Conservation (phyloP, 2,797 vertebrate species). For the Pachyuromys duprasi region DNA sequence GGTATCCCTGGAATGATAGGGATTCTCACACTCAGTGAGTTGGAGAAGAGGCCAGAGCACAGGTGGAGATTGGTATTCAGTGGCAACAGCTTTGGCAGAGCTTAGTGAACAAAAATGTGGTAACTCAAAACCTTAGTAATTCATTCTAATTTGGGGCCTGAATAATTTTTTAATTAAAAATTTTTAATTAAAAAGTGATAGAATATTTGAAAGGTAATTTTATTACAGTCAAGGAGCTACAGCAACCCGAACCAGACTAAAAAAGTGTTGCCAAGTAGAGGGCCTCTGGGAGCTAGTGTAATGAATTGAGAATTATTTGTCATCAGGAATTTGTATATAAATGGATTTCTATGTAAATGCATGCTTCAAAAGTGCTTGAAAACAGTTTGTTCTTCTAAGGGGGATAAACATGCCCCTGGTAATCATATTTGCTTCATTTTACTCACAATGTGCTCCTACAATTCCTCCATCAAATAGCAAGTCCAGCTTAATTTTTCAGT, state of each 20-base stretch:
- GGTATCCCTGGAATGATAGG: constrained; percentile 33
- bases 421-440: constrained; percentile 64
- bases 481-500: constrained; percentile 11
- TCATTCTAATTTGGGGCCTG: constrained; percentile 66
- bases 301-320: constrained; percentile 79
- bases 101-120: constrained; percentile 68
- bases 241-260: constrained; percentile 63
- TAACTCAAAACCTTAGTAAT: constrained; percentile 67
- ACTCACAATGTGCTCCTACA: neutral
- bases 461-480: neutral
- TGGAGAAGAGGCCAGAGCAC: constrained; percentile 36
- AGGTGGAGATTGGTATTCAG: constrained; percentile 66
- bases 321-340: constrained; percentile 77
- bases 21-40: constrained; percentile 39
- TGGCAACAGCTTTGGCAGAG: constrained; percentile 60
- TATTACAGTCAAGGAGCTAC: constrained; percentile 65
- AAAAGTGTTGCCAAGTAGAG: constrained; percentile 72
- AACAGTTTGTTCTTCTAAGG: constrained; percentile 74
- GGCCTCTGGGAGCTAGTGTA: constrained; percentile 66
- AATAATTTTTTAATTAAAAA: constrained; percentile 73
- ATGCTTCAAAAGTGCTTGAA: constrained; percentile 68
- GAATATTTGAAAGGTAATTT: constrained; percentile 74
- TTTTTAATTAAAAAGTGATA: constrained; percentile 73
- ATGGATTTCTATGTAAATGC: constrained; percentile 76
- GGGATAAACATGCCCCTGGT: constrained; percentile 63